Evolutionary conservation across 2,113 vertebrate genomes (phyloP).

Genomic region (Dendrocopos noguchii): DNA sequence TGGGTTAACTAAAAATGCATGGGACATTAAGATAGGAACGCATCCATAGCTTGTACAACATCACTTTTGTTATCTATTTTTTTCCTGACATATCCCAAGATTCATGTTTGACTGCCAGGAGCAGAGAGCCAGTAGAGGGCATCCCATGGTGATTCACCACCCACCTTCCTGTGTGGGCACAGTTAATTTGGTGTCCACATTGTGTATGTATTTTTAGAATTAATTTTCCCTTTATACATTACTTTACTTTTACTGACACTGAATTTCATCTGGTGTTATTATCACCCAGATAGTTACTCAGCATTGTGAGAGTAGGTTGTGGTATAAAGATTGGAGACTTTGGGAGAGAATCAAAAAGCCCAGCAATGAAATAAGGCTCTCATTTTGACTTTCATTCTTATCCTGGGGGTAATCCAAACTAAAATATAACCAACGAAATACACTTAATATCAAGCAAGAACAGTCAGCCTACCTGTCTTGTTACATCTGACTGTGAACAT

Average conservation of each 20-base stretch:
- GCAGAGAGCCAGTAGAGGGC: neutral
- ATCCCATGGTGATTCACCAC: neutral
- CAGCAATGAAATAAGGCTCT: neutral
- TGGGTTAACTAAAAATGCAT: neutral
- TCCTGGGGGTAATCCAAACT: constrained; percentile 20
- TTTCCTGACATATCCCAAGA: neutral
- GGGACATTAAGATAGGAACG: neutral
- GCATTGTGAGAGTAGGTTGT: neutral
- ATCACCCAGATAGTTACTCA: constrained; percentile 27
- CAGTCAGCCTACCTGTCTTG: neutral
- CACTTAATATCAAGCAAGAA: neutral
- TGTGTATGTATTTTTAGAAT: neutral
- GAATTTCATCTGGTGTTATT: constrained; percentile 48
- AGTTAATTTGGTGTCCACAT: constrained; percentile 5
- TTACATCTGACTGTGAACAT: neutral
- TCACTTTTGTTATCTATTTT: neutral
- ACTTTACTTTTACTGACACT: constrained; percentile 43
- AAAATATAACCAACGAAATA: constrained; percentile 18
- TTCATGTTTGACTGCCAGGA: neutral
- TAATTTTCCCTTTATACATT: constrained; percentile 34
- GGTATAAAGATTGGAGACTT: neutral
- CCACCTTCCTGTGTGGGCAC: neutral
- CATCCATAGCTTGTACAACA: neutral
- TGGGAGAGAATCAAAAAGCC: neutral
- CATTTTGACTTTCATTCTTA: constrained; percentile 38